Evolutionary conservation across 2,113 vertebrate genomes (phyloP), one percentile per base, ranked within the genome.

Genomic region (Bucco capensis): DNA sequence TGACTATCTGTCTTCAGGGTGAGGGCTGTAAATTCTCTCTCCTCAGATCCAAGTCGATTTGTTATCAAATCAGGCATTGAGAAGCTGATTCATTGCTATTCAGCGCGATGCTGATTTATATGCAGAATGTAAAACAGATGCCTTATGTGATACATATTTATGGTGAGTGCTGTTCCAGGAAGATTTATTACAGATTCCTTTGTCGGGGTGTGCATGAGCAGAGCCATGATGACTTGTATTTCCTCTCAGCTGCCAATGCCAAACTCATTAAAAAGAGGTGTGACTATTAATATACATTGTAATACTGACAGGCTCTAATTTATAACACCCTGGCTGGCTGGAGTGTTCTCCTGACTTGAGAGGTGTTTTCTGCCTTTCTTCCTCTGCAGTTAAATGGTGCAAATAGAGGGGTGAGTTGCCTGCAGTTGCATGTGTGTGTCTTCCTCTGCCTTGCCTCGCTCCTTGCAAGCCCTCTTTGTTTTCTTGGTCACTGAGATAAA

Each of bases 271-370:
- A 99, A 99, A 99, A 99, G 98, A 99, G 98, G 99, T 99, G 99
- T 99, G 99, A 99, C 99, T 99, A 99, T 99, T 99, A 99, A 99
- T 99, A 99, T 99, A 99, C 99, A 99, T 99, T 99, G 98, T 99
- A 99, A 99, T 98, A 98, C 98, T 99, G 99, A 99, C 99, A 99
- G 98, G 97, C 97, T 97, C 98, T 99, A 99, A 99, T 99, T 99
- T 99, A 99, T 99, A 99, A 99, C 98, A 98, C 97, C 97, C 97
- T 98, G 97, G 97, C 97, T 98, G 98, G 97, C 97, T 98, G 97
- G 97, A 98, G 97, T 96, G 96, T 92, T 97, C 97, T 97, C 97
- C 96, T 98, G 97, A 98, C 98, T 97, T 94, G 97, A 97, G 97
- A 97, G 98, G 97, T 97, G 97, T 97, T 97, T 97, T 97, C 97